These are phyloP conservation scores for Enteromius afrohamiltoni DNA, from an alignment of 2,797 vertebrate species.

Conservation along the genomic window DNA sequence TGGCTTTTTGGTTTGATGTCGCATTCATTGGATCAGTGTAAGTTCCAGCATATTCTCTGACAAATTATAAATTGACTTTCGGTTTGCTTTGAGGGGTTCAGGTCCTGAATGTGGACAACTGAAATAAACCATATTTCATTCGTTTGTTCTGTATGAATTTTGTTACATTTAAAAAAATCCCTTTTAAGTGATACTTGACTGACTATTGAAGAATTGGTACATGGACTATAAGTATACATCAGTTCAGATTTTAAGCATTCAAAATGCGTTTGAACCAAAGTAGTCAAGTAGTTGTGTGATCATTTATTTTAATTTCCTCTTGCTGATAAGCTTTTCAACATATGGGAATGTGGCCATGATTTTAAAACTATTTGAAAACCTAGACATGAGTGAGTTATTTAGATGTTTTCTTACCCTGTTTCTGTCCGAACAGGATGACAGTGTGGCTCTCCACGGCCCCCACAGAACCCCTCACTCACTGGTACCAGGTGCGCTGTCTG, in stretches of 20 bases:
- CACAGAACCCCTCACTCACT: constrained; percentile 95
- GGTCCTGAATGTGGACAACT: neutral
- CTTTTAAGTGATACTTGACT: neutral
- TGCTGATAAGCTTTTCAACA: neutral
- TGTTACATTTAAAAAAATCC: neutral
- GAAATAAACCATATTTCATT: neutral
- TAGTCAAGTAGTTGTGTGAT: neutral
- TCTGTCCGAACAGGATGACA: constrained; percentile 80
- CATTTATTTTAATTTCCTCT: neutral
- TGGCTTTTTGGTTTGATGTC: constrained; percentile 98
- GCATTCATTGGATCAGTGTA: constrained; percentile 95
- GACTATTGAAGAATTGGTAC: neutral
- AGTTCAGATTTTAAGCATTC: neutral
- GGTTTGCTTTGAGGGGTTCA: neutral
- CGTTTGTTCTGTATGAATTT: neutral
- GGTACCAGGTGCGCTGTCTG: constrained; percentile 96
- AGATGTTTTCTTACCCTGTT: neutral
- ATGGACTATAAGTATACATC: neutral
- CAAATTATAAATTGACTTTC: neutral
- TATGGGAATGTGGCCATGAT: neutral
- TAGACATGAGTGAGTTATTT: neutral
- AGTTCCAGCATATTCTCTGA: constrained; percentile 61
- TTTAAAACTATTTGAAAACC: neutral
- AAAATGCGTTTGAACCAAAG: neutral
- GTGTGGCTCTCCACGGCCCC: constrained; percentile 96